phyloP scores from a whole-genome alignment of 2,888 invertebrate species.

The Protodeltote pygarga region DNA sequence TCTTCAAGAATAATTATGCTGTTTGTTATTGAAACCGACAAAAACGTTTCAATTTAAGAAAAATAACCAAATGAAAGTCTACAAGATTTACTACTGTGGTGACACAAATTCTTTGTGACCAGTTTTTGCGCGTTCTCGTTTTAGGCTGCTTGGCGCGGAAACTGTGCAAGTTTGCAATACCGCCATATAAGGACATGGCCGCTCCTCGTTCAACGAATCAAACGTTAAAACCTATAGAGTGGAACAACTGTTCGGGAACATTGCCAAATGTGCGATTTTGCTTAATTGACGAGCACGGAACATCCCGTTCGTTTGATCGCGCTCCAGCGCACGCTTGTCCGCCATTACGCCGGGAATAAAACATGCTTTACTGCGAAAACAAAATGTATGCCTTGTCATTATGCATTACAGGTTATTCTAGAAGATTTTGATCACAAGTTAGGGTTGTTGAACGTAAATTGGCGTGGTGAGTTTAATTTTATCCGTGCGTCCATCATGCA shows the following conservation, averaged over 20 bases:
- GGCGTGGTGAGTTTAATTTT: constrained; percentile 60
- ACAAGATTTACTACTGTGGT: constrained; percentile 23
- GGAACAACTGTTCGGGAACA: constrained; percentile 78
- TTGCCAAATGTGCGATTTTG: constrained; percentile 81
- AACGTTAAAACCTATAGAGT: constrained; percentile 61
- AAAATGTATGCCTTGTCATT: constrained; percentile 50
- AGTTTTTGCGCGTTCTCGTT: constrained; percentile 37
- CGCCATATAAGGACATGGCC: constrained; percentile 67
- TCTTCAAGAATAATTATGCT: constrained; percentile 21
- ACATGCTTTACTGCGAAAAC: constrained; percentile 53
- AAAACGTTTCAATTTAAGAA: constrained; percentile 15
- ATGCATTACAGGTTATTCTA: constrained; percentile 33
- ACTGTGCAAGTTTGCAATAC: constrained; percentile 50
- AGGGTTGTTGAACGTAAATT: constrained; percentile 65
- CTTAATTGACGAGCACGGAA: constrained; percentile 80
- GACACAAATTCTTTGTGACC: constrained; percentile 36
- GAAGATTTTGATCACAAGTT: constrained; percentile 36
- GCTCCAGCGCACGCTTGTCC: constrained; percentile 60
- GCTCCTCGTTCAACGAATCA: constrained; percentile 63
- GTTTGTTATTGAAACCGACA: constrained; percentile 19
- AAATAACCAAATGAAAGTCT: constrained; percentile 32
- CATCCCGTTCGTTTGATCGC: constrained; percentile 76
- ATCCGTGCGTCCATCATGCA: constrained; percentile 55
- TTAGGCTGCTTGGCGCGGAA: constrained; percentile 22
- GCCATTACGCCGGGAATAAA: constrained; percentile 64